phyloP scores from a whole-genome alignment of 2,113 vertebrate species.

The Alligator sinensis region DNA sequence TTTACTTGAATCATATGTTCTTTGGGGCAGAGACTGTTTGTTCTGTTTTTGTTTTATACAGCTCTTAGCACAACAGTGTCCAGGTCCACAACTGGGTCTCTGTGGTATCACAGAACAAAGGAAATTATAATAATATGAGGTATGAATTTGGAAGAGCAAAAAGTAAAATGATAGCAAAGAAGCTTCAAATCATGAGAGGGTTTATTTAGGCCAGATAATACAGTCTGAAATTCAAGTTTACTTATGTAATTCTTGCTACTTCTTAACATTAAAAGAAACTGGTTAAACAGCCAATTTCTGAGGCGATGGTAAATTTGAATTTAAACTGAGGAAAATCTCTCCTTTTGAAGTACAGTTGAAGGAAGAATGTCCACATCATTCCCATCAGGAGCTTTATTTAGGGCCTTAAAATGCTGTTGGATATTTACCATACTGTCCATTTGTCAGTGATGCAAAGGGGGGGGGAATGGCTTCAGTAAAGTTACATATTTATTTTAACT shows the following conservation, averaged over 20 bases:
- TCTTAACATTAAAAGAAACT: neutral
- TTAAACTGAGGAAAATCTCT: neutral
- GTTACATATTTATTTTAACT: neutral
- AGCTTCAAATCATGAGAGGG: neutral
- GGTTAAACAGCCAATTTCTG: neutral
- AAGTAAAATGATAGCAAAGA: neutral
- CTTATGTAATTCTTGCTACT: neutral
- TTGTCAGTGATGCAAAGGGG: neutral
- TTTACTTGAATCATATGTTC: neutral
- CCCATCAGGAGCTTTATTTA: neutral
- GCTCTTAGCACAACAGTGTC: neutral
- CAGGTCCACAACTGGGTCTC: neutral
- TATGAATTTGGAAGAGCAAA: neutral
- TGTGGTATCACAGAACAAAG: neutral
- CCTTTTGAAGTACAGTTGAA: neutral
- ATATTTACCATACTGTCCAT: neutral
- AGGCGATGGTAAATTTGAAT: neutral
- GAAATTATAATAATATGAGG: neutral
- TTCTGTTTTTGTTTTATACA: neutral
- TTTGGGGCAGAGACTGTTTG: neutral
- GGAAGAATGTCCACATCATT: neutral
- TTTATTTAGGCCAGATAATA: neutral
- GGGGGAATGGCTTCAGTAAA: neutral
- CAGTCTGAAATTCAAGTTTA: neutral
- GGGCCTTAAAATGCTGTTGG: neutral